Evolutionary conservation across 2,888 invertebrate genomes (phyloP), one percentile per base, ranked within the genome.

Genomic region (Hydriomena furcata): DNA sequence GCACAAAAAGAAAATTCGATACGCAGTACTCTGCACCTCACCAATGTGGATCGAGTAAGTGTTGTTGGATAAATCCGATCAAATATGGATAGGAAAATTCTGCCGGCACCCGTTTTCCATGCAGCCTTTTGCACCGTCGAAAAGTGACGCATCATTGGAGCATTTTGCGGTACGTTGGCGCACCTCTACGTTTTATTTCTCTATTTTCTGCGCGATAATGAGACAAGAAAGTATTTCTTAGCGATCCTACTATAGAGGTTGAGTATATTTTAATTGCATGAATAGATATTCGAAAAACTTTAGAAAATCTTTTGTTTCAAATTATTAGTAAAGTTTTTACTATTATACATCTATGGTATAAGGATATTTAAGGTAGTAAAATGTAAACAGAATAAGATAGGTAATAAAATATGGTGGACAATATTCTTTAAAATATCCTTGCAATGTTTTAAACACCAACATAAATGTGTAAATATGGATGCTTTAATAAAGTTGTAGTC

Each of bases 81-180:
- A 79, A 81, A 82, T 76, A 80, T 80, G 79, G 66, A 79, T 74
- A 68, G 73, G 64, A 62, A 79, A 75, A 78, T 75, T 75, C 69
- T 63, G 63, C 67, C 58, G 68, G 63, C 65, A 68, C 60, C 65
- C 67, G 63, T 63, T 66, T 73, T 66, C 64, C 64, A 66, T 63
- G 63, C 67, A 69, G 66, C 66, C 66, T 73, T 78, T 74, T 73
- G 67, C 75, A 66, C 61, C 51, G 47, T 61, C 58, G 59, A 64
- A 65, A 69, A 69, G 63, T 64, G 65, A 66, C 63, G 66, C 69
- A 65, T 72, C 70, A 65, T 69, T 68, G 63, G 61, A 61, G 63
- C 61, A 52, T 61, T 59, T 61, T 63, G 58, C 56, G 52, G 55
- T 34, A 32, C 32, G 37, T 35, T 35, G 8, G 30, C 31, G 5